Percentiles rank a stretch among this genome's conserved stretches.
These are phyloP conservation scores for Theristicus caerulescens DNA, from an alignment of 2,113 vertebrate genomes.

Conservation along the genomic window DNA sequence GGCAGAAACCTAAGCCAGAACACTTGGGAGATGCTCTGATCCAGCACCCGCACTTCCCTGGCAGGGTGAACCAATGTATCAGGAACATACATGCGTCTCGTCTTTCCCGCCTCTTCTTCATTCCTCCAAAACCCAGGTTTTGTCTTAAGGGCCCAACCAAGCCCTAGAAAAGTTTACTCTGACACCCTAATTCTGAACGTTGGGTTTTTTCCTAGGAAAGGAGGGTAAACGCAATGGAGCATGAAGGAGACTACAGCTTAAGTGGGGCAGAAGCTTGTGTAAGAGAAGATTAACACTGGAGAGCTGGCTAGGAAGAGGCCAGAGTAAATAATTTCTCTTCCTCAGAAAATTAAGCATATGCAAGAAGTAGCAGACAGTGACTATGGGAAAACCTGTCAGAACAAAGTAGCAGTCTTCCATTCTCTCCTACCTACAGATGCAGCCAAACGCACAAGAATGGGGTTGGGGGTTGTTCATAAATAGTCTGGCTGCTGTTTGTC, in stretches of 20 bases:
- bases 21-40: conserved; percentile 10
- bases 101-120: not conserved
- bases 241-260: not conserved
- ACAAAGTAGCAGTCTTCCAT: conserved; percentile 65
- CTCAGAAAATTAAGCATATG: conserved; percentile 62
- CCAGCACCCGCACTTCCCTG: not conserved
- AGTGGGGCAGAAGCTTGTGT: not conserved
- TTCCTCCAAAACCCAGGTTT: not conserved
- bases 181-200: not conserved
- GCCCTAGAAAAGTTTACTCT: not conserved
- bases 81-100: not conserved
- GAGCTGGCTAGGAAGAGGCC: not conserved
- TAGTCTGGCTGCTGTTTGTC: conserved; percentile 74
- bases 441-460: conserved; percentile 66
- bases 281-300: not conserved
- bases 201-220: not conserved
- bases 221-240: not conserved
- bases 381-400: conserved; percentile 71
- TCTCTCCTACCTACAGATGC: conserved; percentile 70
- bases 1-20: conserved; percentile 9
- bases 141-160: not conserved
- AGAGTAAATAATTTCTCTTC: conserved; percentile 28
- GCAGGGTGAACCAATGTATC: not conserved
- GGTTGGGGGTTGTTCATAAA: conserved; percentile 69
- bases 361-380: conserved; percentile 65